Base-by-base conservation (phyloP, 2,888 invertebrate genomes). In the Cylloceria caligata region DNA sequence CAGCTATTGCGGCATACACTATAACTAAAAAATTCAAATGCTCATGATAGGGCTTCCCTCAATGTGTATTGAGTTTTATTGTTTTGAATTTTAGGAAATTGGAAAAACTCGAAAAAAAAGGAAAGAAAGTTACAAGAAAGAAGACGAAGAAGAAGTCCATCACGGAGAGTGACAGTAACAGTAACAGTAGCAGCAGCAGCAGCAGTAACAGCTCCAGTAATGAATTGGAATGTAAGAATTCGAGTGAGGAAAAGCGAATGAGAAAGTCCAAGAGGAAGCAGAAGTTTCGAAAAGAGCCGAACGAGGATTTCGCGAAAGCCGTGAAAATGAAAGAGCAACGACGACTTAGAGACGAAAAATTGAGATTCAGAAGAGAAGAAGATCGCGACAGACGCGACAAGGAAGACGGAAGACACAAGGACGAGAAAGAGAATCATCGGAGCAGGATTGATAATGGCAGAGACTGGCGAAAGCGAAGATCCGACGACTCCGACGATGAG, bases 31-130 rank as follows among this genome's bases (percentile, higher is more conserved):
- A n/a, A n/a, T n/a, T n/a, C n/a, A n/a, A n/a, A n/a, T n/a, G n/a
- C n/a, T n/a, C n/a, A n/a, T n/a, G n/a, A n/a, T n/a, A n/a, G n/a
- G n/a, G n/a, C n/a, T n/a, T n/a, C n/a, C n/a, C n/a, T n/a, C n/a
- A n/a, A n/a, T 7, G 52, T 52, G n/a, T 55, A 55, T 30, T 55
- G n/a, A 55, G 42, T 19, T 68, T 75, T 16, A 42, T 67, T 80
- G n/a, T n/a, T 47, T 72, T 27, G 30, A 52, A 21, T 21, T 76
- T 67, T 84, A 95, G 95, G 85, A 96, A 96, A 92, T 91, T 96
- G 67, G 95, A 96, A 86, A 95, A 96, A 91, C 93, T 96, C 83
- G 96, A 96, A 84, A 83, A 84, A 34, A 87, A 86, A 49, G 81
- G 62, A 21, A 84, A 80, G 21, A 84, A 78, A 30, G 64, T 30